Evolutionary conservation across 30 jellyfish, hydroid and myxozoan species (phyloP).

Genomic region (Chrysaora quinquecirrha): DNA sequence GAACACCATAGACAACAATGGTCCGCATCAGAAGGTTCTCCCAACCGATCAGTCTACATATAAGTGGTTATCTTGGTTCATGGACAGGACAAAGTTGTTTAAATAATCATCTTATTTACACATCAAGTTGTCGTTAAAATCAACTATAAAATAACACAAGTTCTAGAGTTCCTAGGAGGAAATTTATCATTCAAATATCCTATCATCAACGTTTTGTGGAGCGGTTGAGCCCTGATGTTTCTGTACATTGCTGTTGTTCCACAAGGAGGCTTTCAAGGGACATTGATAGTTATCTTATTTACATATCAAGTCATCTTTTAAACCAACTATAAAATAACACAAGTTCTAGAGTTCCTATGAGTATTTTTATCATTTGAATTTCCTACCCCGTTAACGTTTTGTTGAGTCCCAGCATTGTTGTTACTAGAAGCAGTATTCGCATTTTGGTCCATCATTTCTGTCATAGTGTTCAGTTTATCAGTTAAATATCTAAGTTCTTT

Average conservation of each 20-base stretch:
- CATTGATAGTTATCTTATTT: too few species aligned
- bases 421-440: conserved; percentile 3
- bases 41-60: too few species aligned
- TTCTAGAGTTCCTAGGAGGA: conserved; percentile 38
- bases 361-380: neutral
- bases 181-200: neutral
- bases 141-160: conserved; percentile 57
- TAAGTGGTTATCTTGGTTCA: too few species aligned
- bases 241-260: too few species aligned
- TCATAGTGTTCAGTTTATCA: conserved; percentile 55
- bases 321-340: conserved; percentile 50
- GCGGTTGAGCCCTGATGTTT: too few species aligned
- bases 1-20: too few species aligned
- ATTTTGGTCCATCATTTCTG: conserved; percentile 75
- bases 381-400: conserved; percentile 6
- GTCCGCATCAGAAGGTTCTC: too few species aligned
- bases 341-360: conserved; percentile 50
- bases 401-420: neutral
- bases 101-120: neutral
- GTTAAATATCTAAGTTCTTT: conserved; percentile 66
- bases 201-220: conserved; percentile 2
- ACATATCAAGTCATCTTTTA: neutral
- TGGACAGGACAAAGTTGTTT: too few species aligned
- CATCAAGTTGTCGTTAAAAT: neutral
- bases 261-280: too few species aligned